Evolutionary conservation across 2,797 vertebrate species (phyloP).

Genomic region (Rachycentron canadum): DNA sequence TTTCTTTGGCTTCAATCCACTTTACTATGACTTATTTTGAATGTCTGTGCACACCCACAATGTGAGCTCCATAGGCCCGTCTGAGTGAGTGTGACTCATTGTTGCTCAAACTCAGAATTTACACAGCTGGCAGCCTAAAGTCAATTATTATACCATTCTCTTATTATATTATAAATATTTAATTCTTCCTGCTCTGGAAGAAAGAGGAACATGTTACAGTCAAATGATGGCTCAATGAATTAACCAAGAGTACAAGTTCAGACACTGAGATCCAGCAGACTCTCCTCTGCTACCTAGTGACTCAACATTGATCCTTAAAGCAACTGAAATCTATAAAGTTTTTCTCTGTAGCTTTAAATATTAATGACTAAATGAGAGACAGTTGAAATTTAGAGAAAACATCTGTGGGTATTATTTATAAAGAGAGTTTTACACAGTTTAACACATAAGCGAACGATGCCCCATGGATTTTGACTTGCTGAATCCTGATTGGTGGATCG

Average conservation of each 20-base stretch:
- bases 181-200: not conserved
- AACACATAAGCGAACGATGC: not conserved
- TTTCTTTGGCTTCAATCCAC: conserved; percentile 67
- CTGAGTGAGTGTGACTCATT: conserved; percentile 55
- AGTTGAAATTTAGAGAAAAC: not conserved
- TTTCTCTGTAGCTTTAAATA: conserved; percentile 5
- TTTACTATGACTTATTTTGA: conserved; percentile 71
- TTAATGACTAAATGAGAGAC: conserved; percentile 2
- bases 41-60: conserved; percentile 60
- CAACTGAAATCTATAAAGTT: not conserved
- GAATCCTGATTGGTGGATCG: not conserved
- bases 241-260: conserved; percentile 15
- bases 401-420: not conserved
- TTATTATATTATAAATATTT: conserved; percentile 41
- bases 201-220: conserved; percentile 13
- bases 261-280: not conserved
- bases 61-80: conserved; percentile 41
- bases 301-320: too few relatives aligned
- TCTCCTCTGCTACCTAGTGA: too few relatives aligned
- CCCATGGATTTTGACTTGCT: not conserved
- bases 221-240: conserved; percentile 34
- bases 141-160: conserved; percentile 46
- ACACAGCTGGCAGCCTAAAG: conserved; percentile 57
- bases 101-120: conserved; percentile 50
- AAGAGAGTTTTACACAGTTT: not conserved